These are phyloP conservation scores for Recurvirostra avosetta DNA, from an alignment of 2,113 vertebrate species.

Conservation along the genomic window DNA sequence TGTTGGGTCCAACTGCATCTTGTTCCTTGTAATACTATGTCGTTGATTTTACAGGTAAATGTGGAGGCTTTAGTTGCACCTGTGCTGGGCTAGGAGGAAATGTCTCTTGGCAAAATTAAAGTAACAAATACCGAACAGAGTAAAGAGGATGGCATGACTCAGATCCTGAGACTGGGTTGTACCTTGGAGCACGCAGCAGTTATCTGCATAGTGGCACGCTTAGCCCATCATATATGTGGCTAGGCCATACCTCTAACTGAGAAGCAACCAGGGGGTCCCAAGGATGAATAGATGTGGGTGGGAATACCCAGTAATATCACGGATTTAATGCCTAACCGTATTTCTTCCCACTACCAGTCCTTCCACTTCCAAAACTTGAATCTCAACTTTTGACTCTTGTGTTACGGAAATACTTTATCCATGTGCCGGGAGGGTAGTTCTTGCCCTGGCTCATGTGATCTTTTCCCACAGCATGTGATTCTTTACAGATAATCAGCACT, in stretches of 20 bases:
- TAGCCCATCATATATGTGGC: neutral
- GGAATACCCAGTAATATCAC: neutral
- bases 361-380: slow-evolving; percentile 8
- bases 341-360: neutral
- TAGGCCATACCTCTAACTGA: neutral
- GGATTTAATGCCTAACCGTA: neutral
- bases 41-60: neutral
- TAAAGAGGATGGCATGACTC: neutral
- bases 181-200: neutral
- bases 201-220: neutral
- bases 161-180: neutral
- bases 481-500: neutral
- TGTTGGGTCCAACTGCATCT: neutral
- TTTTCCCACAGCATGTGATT: neutral
- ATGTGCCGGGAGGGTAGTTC: neutral
- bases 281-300: neutral
- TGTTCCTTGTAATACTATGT: neutral
- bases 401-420: neutral
- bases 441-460: neutral
- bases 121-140: neutral
- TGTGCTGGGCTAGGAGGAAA: neutral
- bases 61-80: neutral
- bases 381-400: neutral
- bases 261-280: neutral
- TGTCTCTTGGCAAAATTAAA: neutral